phyloP scores from a whole-genome alignment of 2,888 invertebrate genomes.

The Euplexia lucipara region DNA sequence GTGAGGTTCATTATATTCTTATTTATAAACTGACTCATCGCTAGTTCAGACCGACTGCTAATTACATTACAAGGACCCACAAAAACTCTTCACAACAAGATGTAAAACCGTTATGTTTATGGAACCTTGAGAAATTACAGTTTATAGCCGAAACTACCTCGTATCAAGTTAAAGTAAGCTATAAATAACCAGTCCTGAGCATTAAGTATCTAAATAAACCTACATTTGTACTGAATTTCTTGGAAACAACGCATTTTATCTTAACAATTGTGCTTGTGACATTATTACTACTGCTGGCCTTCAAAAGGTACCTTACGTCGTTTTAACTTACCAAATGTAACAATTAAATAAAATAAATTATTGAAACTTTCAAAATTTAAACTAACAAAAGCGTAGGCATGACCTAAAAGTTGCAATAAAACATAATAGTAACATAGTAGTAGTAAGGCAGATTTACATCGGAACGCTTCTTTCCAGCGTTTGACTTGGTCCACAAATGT shows the following conservation, averaged over 20 bases:
- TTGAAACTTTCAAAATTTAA: not conserved
- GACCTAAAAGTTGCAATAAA: no score
- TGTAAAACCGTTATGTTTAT: constrained; percentile 37
- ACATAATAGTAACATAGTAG: no score
- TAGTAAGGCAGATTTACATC: no score
- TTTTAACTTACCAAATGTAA: not conserved
- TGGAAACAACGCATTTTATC: constrained; percentile 21
- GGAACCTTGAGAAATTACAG: constrained; percentile 44
- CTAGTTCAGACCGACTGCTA: constrained; percentile 16
- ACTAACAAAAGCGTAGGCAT: not conserved
- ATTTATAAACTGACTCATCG: constrained; percentile 26
- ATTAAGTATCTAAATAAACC: constrained; percentile 19
- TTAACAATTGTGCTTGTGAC: constrained; percentile 11
- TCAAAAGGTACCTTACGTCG: not conserved
- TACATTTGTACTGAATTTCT: constrained; percentile 23
- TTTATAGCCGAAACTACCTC: constrained; percentile 16
- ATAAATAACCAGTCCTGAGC: constrained; percentile 23
- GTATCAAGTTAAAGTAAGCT: constrained; percentile 24
- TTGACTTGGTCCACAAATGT: no score
- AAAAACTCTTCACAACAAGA: constrained; percentile 31
- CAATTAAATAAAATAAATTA: not conserved
- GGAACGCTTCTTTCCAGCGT: no score
- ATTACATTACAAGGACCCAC: constrained; percentile 17
- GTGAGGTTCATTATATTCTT: not conserved
- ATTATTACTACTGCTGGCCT: not conserved